A percentile compares a stretch with the other conserved stretches of the same genome.
Conservation (phyloP, 2,113 vertebrate species). For the Prunella himalayana region DNA sequence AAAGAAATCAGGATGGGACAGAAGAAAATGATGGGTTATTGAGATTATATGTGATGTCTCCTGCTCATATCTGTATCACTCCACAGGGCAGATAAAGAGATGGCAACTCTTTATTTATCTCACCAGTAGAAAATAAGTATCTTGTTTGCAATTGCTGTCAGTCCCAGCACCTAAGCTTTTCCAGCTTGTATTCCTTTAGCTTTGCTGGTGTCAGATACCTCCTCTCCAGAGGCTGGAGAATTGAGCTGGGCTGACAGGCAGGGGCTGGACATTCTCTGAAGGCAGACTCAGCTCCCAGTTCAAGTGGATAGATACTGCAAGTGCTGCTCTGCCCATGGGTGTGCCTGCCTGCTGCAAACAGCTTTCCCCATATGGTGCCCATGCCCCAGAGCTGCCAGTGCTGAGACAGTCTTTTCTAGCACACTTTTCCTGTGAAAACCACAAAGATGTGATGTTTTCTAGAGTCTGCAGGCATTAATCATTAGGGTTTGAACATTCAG, state of each 20-base stretch:
- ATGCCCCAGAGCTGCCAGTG: neutral
- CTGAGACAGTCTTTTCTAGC: neutral
- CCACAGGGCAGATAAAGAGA: neutral
- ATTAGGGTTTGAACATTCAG: neutral
- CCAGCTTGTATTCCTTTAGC: neutral
- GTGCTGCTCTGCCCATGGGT: neutral
- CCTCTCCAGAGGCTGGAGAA: neutral
- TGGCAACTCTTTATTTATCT: neutral
- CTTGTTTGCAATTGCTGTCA: neutral
- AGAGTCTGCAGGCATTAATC: neutral
- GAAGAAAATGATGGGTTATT: neutral
- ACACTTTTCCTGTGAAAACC: constrained; percentile 13
- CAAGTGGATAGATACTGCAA: neutral
- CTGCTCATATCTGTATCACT: neutral
- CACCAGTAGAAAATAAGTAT: neutral
- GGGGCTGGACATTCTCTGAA: neutral
- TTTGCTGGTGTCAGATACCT: neutral
- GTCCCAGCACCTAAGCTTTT: neutral
- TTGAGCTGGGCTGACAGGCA: neutral
- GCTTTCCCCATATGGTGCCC: rapidly evolving
- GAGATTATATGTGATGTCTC: neutral
- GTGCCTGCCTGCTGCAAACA: neutral
- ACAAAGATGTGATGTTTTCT: neutral
- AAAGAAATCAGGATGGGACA: neutral
- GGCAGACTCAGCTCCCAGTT: neutral